These are phyloP conservation scores for Micrasema minimum DNA, from an alignment of 1,140 invertebrate genomes.

Conservation along the genomic window DNA sequence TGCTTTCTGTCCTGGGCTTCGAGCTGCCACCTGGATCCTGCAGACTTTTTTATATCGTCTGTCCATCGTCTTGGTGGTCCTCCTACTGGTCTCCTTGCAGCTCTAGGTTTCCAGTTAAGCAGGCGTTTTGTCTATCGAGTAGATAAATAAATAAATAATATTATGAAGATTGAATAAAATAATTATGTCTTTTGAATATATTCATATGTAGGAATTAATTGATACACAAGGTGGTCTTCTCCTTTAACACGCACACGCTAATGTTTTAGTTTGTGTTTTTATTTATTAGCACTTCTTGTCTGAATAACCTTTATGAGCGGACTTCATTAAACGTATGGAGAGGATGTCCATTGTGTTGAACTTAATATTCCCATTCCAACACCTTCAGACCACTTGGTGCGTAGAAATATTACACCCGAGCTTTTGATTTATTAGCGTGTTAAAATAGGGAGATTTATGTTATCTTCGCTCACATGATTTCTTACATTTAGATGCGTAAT, in stretches of 20 bases:
- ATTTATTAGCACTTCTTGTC: conserved; percentile 15
- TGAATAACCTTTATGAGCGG: conserved; percentile 20
- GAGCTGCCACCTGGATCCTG: too few species aligned
- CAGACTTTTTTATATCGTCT: too few species aligned
- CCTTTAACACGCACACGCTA: conserved; percentile 4
- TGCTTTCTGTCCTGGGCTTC: too few species aligned
- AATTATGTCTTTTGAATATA: background rate
- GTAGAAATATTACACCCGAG: conserved; percentile 9
- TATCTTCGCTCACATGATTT: conserved; percentile 13
- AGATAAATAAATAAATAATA: background rate
- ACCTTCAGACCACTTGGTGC: conserved; percentile 11
- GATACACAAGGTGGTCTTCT: conserved; percentile 1
- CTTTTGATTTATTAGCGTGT: conserved; percentile 26
- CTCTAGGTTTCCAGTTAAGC: too few species aligned
- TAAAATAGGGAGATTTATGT: conserved; percentile 27
- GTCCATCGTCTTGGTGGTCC: too few species aligned
- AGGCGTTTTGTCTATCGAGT: background rate
- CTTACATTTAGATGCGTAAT: conserved; percentile 13
- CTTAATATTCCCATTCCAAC: conserved; percentile 29
- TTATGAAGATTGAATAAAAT: background rate
- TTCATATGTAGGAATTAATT: conserved; percentile 8
- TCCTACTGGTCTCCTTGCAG: too few species aligned
- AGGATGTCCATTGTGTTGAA: conserved; percentile 12
- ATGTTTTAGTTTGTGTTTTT: background rate
- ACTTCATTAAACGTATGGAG: conserved; percentile 22